Percentiles rank a stretch among this genome's conserved stretches.
Evolutionary conservation across 1,140 invertebrate genomes (phyloP).

Genomic region (Eubasilissa regina): DNA sequence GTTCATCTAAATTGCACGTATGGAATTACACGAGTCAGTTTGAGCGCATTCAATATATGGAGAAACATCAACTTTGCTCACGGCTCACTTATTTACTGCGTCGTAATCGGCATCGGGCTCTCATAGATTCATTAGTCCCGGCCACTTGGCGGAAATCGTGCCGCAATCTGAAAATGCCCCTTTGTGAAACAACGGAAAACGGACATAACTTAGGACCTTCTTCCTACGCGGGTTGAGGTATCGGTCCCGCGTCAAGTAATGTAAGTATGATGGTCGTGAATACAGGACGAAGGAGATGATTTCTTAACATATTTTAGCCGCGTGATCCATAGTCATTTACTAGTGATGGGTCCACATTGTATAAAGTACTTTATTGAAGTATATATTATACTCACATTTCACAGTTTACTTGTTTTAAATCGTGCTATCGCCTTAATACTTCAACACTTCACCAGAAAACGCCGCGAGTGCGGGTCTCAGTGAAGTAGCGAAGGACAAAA

Average conservation of each 20-base stretch:
- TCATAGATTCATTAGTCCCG: slow-evolving; percentile 51
- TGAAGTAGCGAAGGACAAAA: no score
- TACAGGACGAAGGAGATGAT: slow-evolving; percentile 2
- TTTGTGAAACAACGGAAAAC: slow-evolving; percentile 28
- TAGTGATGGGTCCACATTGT: no score
- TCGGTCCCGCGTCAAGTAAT: background rate
- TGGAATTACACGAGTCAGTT: slow-evolving; percentile 9
- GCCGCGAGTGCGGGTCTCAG: no score
- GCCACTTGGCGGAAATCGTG: slow-evolving; percentile 55
- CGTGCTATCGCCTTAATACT: no score
- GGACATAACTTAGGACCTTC: background rate
- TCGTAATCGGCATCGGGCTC: slow-evolving; percentile 1
- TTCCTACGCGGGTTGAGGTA: background rate
- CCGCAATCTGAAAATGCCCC: slow-evolving; percentile 38
- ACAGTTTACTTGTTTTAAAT: no score
- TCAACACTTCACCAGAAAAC: no score
- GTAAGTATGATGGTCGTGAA: slow-evolving; percentile 8
- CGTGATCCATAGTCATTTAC: slow-evolving; percentile 7
- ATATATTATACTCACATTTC: no score
- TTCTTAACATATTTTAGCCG: background rate
- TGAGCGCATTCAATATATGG: slow-evolving; percentile 19
- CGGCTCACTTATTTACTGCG: slow-evolving; percentile 25
- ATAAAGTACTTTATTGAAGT: no score
- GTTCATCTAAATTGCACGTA: background rate
- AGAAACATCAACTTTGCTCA: slow-evolving; percentile 23